Evolutionary conservation across 1,140 invertebrate genomes (phyloP).

Genomic region (Asbolus verrucosus): DNA sequence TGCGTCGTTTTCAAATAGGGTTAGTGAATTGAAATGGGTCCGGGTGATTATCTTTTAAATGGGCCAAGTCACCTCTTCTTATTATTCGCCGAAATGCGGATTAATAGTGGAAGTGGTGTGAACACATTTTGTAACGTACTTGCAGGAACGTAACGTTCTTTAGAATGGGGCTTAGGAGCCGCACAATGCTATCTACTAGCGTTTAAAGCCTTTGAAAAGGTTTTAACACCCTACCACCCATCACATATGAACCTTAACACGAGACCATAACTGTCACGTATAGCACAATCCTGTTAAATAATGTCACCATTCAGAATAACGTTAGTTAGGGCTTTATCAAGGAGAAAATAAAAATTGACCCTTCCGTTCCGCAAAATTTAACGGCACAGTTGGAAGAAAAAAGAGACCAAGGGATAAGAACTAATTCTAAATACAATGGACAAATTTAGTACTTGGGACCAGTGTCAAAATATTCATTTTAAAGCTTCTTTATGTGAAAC

Average conservation of each 20-base stretch:
- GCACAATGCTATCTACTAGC: constrained; percentile 42
- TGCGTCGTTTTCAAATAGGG: not conserved
- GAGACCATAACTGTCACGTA: constrained; percentile 16
- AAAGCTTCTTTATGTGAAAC: too few relatives aligned
- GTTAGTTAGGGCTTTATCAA: too few relatives aligned
- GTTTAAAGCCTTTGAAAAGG: constrained; percentile 44
- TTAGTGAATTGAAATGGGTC: not conserved
- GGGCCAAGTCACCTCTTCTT: too few relatives aligned
- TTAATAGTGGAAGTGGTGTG: constrained; percentile 38
- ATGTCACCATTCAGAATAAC: too few relatives aligned
- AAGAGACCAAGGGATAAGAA: too few relatives aligned
- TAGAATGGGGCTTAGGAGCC: constrained; percentile 39
- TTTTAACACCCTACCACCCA: constrained; percentile 34
- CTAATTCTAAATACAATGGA: too few relatives aligned
- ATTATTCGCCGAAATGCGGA: constrained; percentile 26
- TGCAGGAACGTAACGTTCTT: constrained; percentile 40
- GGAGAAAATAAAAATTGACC: too few relatives aligned
- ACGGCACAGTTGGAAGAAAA: too few relatives aligned
- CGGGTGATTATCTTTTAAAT: too few relatives aligned
- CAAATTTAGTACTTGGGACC: too few relatives aligned
- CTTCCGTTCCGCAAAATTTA: too few relatives aligned
- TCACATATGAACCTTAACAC: constrained; percentile 26
- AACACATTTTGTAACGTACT: constrained; percentile 43
- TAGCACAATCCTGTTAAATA: constrained; percentile 1
- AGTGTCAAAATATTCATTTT: too few relatives aligned